phyloP scores from a whole-genome alignment of 1,140 invertebrate genomes.

The Bathynomus jamesi region DNA sequence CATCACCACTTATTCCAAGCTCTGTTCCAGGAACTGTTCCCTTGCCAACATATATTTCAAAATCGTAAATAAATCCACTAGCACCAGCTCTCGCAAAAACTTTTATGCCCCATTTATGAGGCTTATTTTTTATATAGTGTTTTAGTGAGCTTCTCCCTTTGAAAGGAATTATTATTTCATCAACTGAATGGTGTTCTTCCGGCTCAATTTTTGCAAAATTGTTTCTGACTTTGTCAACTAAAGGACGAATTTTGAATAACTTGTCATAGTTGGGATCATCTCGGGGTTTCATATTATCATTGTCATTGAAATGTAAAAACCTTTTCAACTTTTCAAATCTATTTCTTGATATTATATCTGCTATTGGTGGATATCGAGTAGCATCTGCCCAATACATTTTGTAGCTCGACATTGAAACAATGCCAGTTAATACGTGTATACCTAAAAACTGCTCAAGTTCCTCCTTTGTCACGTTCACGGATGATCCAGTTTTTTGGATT shows the following conservation, averaged over 20 bases:
- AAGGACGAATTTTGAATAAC: neutral
- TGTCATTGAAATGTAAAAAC: neutral
- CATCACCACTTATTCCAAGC: neutral
- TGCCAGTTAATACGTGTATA: neutral
- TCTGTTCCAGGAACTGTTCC: too few relatives aligned
- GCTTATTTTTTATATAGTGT: too few relatives aligned
- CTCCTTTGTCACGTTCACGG: neutral
- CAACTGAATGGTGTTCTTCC: neutral
- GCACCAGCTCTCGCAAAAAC: too few relatives aligned
- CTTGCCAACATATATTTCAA: too few relatives aligned
- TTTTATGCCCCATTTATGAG: too few relatives aligned
- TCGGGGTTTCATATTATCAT: neutral
- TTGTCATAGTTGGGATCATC: neutral
- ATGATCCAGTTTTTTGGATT: neutral
- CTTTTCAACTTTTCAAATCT: neutral
- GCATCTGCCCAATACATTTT: neutral
- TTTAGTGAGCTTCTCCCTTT: too few relatives aligned
- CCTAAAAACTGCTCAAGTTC: neutral
- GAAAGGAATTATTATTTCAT: too few relatives aligned
- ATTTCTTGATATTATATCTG: neutral
- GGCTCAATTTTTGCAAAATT: too few relatives aligned
- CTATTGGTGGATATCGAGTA: neutral
- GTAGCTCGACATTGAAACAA: neutral
- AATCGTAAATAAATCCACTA: too few relatives aligned
- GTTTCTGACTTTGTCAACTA: too few relatives aligned